Evolutionary conservation across 2,797 vertebrate genomes (phyloP).

Genomic region (Cygnus olor): DNA sequence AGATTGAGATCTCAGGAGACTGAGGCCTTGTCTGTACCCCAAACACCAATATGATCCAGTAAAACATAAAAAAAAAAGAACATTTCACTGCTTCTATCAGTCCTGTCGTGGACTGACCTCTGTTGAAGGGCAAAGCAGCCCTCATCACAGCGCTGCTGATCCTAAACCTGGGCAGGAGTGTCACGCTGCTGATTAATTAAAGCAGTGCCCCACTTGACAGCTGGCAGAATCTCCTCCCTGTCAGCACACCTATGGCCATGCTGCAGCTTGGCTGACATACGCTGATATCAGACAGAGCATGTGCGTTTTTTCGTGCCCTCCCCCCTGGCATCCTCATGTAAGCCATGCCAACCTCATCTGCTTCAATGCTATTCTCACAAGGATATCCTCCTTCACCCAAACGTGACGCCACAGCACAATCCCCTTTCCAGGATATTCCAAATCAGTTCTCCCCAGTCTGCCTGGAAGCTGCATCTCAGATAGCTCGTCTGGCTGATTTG

Average conservation of each 20-base stretch:
- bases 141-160: neutral
- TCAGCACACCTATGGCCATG: neutral
- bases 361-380: rapidly evolving
- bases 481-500: neutral
- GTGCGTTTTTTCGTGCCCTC: neutral
- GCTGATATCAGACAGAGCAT: neutral
- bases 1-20: neutral
- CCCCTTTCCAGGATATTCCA: neutral
- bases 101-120: neutral
- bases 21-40: neutral
- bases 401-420: neutral
- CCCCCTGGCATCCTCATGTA: neutral
- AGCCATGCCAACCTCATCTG: rapidly evolving
- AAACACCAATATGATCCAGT: neutral
- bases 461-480: neutral
- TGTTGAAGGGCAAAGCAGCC: neutral
- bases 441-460: neutral
- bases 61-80: neutral
- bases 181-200: neutral
- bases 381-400: neutral
- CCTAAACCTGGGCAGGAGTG: neutral
- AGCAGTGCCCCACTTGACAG: neutral
- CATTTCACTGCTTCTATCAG: neutral
- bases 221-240: neutral
- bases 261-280: neutral